Conservation (phyloP, 2,113 vertebrate genomes). For the Machaerirhynchus nigripectus region DNA sequence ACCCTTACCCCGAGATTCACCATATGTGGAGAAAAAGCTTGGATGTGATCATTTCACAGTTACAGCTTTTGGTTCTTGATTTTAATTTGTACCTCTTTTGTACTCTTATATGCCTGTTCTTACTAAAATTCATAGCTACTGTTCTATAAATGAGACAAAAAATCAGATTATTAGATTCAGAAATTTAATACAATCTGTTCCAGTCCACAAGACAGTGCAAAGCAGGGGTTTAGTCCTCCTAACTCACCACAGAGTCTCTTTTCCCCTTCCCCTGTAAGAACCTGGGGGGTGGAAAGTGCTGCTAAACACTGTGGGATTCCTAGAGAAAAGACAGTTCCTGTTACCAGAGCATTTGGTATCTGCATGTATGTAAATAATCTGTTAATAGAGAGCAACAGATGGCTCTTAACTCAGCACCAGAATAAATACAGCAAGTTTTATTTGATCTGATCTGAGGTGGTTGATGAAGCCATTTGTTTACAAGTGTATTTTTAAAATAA, state of each 20-base stretch:
- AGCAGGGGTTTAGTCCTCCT: not conserved
- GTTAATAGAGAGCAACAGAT: slow-evolving; percentile 19
- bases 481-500: slow-evolving; percentile 6
- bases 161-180: not conserved
- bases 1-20: fast-evolving
- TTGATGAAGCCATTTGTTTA: slow-evolving; percentile 40
- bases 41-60: fast-evolving
- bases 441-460: slow-evolving; percentile 28
- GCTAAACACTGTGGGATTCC: not conserved
- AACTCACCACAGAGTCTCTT: not conserved
- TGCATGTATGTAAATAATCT: not conserved
- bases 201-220: not conserved
- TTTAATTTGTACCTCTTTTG: not conserved
- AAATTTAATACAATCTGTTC: not conserved
- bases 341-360: not conserved
- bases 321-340: not conserved
- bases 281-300: not conserved
- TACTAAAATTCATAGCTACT: not conserved
- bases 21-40: not conserved
- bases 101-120: not conserved
- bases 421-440: not conserved
- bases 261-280: not conserved
- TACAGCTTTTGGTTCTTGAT: not conserved
- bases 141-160: not conserved
- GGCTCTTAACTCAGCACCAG: slow-evolving; percentile 13